Evolutionary conservation across 2,113 vertebrate species (phyloP).

Genomic region (Oryzias celebensis): DNA sequence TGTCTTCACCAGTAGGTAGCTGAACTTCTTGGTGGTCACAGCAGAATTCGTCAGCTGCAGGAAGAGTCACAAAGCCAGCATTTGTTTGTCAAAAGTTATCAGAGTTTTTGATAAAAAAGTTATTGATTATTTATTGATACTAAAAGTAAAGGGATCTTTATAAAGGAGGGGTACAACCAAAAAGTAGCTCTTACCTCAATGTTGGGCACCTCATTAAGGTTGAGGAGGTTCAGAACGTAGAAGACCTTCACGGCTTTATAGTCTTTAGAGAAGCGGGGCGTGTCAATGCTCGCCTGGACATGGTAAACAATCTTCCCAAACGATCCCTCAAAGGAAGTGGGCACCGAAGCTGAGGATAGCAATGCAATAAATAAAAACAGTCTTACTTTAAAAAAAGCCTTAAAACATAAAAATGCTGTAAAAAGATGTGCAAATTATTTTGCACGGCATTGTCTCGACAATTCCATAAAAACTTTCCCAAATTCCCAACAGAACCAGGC

Average conservation of each 20-base stretch:
- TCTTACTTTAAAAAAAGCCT: neutral
- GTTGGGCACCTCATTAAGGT: conserved; percentile 90
- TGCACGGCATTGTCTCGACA: too few relatives aligned
- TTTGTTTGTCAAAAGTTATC: neutral
- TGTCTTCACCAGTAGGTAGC: conserved; percentile 93
- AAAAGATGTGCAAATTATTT: too few relatives aligned
- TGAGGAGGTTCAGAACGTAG: conserved; percentile 89
- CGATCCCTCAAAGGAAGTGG: conserved; percentile 95
- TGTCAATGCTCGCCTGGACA: conserved; percentile 88
- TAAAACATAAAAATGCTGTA: too few relatives aligned
- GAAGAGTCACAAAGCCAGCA: neutral
- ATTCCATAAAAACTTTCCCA: too few relatives aligned
- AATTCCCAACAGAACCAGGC: too few relatives aligned
- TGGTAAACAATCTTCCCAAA: conserved; percentile 91
- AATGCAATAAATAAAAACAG: neutral
- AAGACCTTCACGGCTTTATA: conserved; percentile 87
- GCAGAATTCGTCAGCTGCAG: conserved; percentile 84
- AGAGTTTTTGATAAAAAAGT: too few relatives aligned
- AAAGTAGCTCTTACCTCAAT: conserved; percentile 82
- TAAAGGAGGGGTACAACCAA: neutral
- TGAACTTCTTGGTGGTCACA: conserved; percentile 91
- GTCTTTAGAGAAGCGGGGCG: conserved; percentile 91
- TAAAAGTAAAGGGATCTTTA: neutral
- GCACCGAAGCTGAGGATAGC: conserved; percentile 77
- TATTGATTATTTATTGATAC: neutral